Percentiles rank a stretch among this genome's conserved stretches.
These are phyloP conservation scores for Petrolisthes cinctipes DNA, from an alignment of 2,888 invertebrate genomes.

Conservation along the genomic window DNA sequence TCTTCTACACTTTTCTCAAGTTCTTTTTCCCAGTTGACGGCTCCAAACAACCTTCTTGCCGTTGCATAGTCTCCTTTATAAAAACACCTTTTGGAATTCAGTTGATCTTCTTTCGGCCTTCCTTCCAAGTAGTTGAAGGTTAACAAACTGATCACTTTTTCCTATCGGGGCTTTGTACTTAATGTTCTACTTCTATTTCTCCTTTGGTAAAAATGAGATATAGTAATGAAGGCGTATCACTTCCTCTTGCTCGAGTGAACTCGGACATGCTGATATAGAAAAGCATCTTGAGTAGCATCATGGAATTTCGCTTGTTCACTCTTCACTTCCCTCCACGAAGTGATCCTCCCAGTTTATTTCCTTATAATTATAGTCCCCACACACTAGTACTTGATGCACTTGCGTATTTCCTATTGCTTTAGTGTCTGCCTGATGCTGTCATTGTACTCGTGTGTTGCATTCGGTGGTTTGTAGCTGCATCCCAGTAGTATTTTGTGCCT, in stretches of 20 bases:
- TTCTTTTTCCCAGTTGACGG: constrained; percentile 4
- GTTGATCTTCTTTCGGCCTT: background rate
- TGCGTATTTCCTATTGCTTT: background rate
- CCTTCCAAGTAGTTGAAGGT: too few relatives aligned
- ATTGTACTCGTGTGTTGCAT: background rate
- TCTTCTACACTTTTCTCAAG: constrained; percentile 13
- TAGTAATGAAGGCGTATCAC: background rate
- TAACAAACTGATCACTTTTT: background rate
- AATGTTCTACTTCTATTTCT: background rate
- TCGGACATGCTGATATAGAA: constrained; percentile 1
- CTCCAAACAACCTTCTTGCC: constrained; percentile 11
- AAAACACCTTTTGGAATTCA: too few relatives aligned
- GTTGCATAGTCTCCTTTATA: too few relatives aligned
- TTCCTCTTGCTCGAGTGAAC: background rate
- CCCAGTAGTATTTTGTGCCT: background rate
- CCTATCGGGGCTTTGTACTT: background rate
- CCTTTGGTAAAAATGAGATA: background rate
- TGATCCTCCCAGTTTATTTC: background rate
- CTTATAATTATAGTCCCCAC: constrained; percentile 5
- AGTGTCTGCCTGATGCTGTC: background rate
- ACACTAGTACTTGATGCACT: background rate
- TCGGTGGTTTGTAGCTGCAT: background rate
- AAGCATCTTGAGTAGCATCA: background rate
- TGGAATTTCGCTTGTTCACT: background rate
- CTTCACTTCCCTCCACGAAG: background rate